phyloP scores from a whole-genome alignment of 1,140 invertebrate genomes.

The Stratiolaelaps scimitus region DNA sequence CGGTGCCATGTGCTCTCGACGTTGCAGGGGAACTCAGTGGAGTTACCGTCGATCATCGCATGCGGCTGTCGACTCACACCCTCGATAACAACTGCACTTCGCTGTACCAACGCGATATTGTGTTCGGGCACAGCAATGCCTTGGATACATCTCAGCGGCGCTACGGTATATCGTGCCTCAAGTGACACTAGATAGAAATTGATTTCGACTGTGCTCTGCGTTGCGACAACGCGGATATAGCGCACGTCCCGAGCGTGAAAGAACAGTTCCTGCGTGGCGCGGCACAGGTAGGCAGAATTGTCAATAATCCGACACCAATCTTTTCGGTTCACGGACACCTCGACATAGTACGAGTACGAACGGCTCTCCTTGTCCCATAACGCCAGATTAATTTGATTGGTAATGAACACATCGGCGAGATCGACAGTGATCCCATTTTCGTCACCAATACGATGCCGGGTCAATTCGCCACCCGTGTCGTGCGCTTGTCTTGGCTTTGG shows the following conservation, averaged over 20 bases:
- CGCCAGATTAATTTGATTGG: constrained; percentile 82
- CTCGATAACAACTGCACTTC: constrained; percentile 82
- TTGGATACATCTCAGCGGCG: constrained; percentile 52
- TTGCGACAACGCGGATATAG: constrained; percentile 76
- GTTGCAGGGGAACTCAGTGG: constrained; percentile 91
- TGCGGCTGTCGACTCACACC: constrained; percentile 81
- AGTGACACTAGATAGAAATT: constrained; percentile 80
- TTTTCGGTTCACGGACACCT: constrained; percentile 88
- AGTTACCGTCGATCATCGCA: constrained; percentile 89
- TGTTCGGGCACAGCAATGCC: constrained; percentile 60
- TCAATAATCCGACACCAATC: constrained; percentile 87
- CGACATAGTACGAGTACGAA: constrained; percentile 91
- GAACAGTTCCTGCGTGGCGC: constrained; percentile 90
- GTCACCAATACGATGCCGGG: constrained; percentile 78
- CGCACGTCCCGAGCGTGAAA: constrained; percentile 72
- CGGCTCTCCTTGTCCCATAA: constrained; percentile 78
- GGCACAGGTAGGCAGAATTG: constrained; percentile 75
- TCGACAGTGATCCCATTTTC: constrained; percentile 66
- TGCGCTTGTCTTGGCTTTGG: constrained; percentile 65
- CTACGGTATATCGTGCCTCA: constrained; percentile 70
- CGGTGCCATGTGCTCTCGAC: constrained; percentile 97
- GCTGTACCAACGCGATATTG: constrained; percentile 79
- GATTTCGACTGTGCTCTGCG: constrained; percentile 70
- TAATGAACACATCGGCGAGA: constrained; percentile 69
- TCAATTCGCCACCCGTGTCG: constrained; percentile 82